Percentiles rank a stretch among this genome's conserved stretches.
phyloP scores from a whole-genome alignment of 2,797 vertebrate species.

The Triplophysa yarkandensis region DNA sequence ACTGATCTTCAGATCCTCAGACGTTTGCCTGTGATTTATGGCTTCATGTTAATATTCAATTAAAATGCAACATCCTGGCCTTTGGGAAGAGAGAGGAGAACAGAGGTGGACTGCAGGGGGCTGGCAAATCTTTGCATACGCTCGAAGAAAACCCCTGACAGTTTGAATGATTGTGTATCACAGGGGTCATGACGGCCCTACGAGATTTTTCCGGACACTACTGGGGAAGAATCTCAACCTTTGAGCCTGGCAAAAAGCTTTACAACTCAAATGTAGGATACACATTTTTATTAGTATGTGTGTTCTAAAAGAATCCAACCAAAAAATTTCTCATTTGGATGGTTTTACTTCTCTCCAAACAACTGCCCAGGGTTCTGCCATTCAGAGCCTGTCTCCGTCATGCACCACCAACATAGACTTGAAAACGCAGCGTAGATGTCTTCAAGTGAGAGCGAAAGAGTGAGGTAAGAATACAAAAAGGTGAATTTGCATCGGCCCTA shows the following conservation, averaged over 20 bases:
- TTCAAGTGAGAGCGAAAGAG: neutral
- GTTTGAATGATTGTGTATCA: constrained; percentile 1
- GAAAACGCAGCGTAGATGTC: too few species aligned
- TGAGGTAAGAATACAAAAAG: neutral
- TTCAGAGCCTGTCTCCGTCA: too few species aligned
- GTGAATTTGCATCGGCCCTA: neutral
- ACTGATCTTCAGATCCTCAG: constrained; percentile 10
- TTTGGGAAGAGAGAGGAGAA: constrained; percentile 26
- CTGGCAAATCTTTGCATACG: constrained; percentile 4
- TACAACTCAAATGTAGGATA: too few species aligned
- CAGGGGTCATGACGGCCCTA: neutral
- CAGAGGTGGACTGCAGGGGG: neutral
- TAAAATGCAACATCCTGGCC: constrained; percentile 43
- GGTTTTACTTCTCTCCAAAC: too few species aligned
- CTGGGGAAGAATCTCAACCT: neutral
- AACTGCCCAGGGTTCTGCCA: too few species aligned
- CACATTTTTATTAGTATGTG: too few species aligned
- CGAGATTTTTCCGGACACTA: neutral
- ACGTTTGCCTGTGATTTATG: constrained; percentile 46
- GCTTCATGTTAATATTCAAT: constrained; percentile 47
- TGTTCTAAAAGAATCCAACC: too few species aligned
- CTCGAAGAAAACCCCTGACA: constrained; percentile 31
- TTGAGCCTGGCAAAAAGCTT: neutral
- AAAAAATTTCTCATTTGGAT: too few species aligned
- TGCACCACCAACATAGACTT: too few species aligned